Evolutionary conservation across 2,888 invertebrate species (phyloP).

Genomic region (Habrosyne pyritoides): DNA sequence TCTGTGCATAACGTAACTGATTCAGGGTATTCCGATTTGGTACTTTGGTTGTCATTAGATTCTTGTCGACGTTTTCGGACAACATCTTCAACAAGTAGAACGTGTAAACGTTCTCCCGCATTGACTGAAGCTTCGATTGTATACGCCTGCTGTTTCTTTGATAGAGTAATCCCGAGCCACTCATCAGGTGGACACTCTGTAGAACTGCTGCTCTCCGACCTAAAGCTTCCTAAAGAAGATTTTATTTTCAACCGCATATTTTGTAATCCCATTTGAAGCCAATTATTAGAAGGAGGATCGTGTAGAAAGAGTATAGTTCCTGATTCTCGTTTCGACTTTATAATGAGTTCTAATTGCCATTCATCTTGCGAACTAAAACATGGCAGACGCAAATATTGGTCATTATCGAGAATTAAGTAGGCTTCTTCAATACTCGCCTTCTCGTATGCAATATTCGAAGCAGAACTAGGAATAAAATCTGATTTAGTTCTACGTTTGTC

Average conservation of each 20-base stretch:
- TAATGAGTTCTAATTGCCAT: constrained; percentile 66
- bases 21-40: constrained; percentile 1
- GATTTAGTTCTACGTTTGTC: constrained; percentile 29
- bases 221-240: constrained; percentile 47
- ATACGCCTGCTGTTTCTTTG: constrained; percentile 56
- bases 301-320: constrained; percentile 66
- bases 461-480: constrained; percentile 52
- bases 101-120: constrained; percentile 64
- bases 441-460: constrained; percentile 69
- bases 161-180: constrained; percentile 68
- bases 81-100: constrained; percentile 42
- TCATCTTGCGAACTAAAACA: constrained; percentile 62
- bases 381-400: constrained; percentile 65
- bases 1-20: constrained; percentile 51
- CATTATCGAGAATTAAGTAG: constrained; percentile 54
- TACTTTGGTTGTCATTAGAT: neutral
- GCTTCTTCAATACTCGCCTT: constrained; percentile 66
- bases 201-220: constrained; percentile 62
- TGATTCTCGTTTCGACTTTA: constrained; percentile 60
- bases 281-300: constrained; percentile 45
- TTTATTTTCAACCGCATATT: constrained; percentile 69
- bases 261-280: constrained; percentile 62
- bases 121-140: constrained; percentile 72
- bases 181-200: constrained; percentile 58
- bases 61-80: constrained; percentile 23